Evolutionary conservation across 2,888 invertebrate genomes (phyloP).

Genomic region (Steinernema hermaphroditum): DNA sequence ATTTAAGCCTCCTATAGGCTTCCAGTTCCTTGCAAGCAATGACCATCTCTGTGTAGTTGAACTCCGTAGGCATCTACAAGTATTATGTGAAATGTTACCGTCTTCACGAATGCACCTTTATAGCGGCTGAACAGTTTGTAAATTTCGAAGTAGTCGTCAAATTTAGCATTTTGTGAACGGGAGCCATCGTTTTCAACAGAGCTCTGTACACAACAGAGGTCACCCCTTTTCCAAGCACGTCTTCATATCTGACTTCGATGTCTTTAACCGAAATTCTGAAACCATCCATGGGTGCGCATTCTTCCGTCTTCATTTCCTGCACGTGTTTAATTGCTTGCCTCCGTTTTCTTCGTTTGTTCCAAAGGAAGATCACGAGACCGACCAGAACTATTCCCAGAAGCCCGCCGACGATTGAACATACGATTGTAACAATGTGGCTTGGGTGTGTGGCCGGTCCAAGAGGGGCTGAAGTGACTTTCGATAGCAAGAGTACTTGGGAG

Average conservation of each 20-base stretch:
- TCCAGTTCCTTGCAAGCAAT: background rate
- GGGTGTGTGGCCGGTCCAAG: background rate
- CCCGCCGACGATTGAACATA: background rate
- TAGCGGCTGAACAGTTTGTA: conserved; percentile 11
- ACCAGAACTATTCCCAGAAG: no score
- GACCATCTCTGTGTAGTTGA: background rate
- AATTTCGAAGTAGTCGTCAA: conserved; percentile 7
- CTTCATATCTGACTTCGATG: conserved; percentile 16
- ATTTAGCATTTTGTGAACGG: background rate
- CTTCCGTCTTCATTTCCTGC: background rate
- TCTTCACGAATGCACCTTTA: no score
- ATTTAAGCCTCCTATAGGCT: background rate
- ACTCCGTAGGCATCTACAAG: background rate
- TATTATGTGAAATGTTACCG: no score
- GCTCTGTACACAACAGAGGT: conserved; percentile 26
- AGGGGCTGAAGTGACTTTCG: background rate
- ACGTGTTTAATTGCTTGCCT: background rate
- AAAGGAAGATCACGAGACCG: no score
- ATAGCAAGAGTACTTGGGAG: no score
- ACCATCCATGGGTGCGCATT: no score
- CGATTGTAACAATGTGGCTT: background rate
- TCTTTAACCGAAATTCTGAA: background rate
- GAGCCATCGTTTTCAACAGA: conserved; percentile 21
- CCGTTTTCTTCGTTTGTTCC: background rate
- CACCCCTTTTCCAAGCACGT: conserved; percentile 28